Evolutionary conservation across 2,888 invertebrate species (phyloP), one percentile per base, ranked within the genome.

Genomic region (Mycalesis mineus): DNA sequence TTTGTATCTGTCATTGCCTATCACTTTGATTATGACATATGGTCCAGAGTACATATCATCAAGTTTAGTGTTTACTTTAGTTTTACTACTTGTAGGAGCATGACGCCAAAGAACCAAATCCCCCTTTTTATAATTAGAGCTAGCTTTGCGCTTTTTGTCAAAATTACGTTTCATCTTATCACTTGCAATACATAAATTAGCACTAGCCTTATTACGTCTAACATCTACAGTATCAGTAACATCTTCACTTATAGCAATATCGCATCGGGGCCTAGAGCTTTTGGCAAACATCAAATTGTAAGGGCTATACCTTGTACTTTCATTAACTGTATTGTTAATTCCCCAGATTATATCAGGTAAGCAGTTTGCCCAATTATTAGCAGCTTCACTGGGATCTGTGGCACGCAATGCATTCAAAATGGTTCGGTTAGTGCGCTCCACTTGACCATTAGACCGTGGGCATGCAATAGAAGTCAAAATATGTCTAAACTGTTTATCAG

Each of bases 291-390:
- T 41, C 17, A 41, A 41, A 41, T 41, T 22, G 17, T 41, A 41
- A 7, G 41, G 41, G 9, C 9, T 41, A 4, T 41, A 41, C 1
- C 7, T 9, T 1, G 65, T 65, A 29, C 52, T 65, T 0, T 61
- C 62, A 57, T 66, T 63, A 4, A 33, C 9, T 9, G 67, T 66
- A 39, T 68, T 67, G 52, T 71, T 71, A n/a, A 71, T 70, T 8
- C 69, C 68, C 69, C 64, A 69, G 3, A 68, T 8, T 4, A 65
- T 33, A 39, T 65, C 60, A 6, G 65, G 65, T 11, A 69, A 49
- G 45, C 53, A 42, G 1, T 67, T 64, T 1, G 59, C 45, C 68
- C 69, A 72, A 13, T 65, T 71, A 44, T 65, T 66, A 29, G 63
- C 37, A 3, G 65, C 63, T 6, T 67, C 60, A 33, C 60, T 63